Conservation (phyloP, 2,797 vertebrate species). For the Bufotes viridis region DNA sequence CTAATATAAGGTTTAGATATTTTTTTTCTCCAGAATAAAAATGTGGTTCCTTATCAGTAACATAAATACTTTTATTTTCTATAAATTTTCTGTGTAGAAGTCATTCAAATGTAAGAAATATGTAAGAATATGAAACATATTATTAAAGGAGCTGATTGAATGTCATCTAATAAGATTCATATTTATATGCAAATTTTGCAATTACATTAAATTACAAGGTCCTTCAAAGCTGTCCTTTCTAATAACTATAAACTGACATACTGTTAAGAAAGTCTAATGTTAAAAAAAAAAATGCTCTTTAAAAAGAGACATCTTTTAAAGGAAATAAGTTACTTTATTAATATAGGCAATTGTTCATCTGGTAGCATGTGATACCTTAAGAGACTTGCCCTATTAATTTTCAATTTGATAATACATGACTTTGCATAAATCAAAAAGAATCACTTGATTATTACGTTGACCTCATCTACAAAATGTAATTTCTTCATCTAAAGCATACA, state of each 20-base stretch:
- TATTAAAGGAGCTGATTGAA: background rate
- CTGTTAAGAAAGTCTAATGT: background rate
- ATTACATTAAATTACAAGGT: slow-evolving; percentile 8
- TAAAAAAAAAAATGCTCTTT: slow-evolving; percentile 1
- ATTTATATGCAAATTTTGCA: slow-evolving; percentile 28
- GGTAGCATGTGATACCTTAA: slow-evolving; percentile 67
- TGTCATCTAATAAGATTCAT: slow-evolving; percentile 8
- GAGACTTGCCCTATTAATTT: slow-evolving; percentile 70
- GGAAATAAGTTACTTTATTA: slow-evolving; percentile 67
- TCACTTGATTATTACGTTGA: slow-evolving; percentile 71
- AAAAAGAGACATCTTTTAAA: slow-evolving; percentile 9
- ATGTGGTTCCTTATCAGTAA: background rate
- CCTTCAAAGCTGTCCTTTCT: slow-evolving; percentile 39
- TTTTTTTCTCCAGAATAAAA: background rate
- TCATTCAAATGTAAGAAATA: background rate
- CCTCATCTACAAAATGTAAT: slow-evolving; percentile 71
- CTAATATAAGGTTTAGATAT: background rate
- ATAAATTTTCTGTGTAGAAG: background rate
- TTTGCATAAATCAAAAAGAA: slow-evolving; percentile 75
- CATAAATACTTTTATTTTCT: too few species aligned
- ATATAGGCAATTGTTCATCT: slow-evolving; percentile 75
- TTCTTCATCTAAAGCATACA: slow-evolving; percentile 68
- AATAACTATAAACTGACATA: background rate
- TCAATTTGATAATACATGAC: slow-evolving; percentile 78
- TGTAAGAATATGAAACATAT: background rate